Evolutionary conservation across 2,797 vertebrate genomes (phyloP), one percentile per base, ranked within the genome.

Genomic region (Chelonia mydas): DNA sequence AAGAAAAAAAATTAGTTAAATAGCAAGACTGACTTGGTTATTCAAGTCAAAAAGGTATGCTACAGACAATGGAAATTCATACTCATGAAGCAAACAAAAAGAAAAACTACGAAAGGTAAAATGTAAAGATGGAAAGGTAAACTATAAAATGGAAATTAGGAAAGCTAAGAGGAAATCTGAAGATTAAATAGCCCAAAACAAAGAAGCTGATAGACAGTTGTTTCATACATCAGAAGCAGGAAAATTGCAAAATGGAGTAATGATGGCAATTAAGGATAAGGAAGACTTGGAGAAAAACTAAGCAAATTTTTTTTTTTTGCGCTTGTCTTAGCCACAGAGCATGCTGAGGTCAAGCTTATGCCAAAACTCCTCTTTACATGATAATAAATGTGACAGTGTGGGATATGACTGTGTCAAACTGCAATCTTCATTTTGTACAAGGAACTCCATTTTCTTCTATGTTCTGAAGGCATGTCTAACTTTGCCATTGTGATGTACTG

Each of bases 1-100:
- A 97, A 97, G 94, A 95, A 91, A 96, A 97, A 96, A 95, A 97
- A 96, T 96, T 96, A 96, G 96, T 97, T 97, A 97, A 96, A 94
- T 7, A 0, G 96, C n/a, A 96, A 86, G 86, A 92, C 0, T 94
- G 84, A 95, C 81, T 50, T 55, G 33, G 41, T 94, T 89, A 91
- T 11, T 78, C 85, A 82, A 37, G 87, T 81, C n/a, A 95, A 74
- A 3, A 27, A 37, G 0, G 51, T 55, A 87, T 19, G 41, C 74
- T 17, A 79, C 5, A 79, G 77, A 86, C 16, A 54, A 68, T 50
- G 77, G n/a, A 87, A 95, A 87, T 59, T 57, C 25, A 77, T 7
- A 17, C 25, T 47, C 45, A 72, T 11, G 65, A 72, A 28, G 45
- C 74, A 31, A 77, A 47, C 74, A 77, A 28, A 47, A 76, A 76